Evolutionary conservation across 2,113 vertebrate species (phyloP).

Genomic region (Polypterus bichir): DNA sequence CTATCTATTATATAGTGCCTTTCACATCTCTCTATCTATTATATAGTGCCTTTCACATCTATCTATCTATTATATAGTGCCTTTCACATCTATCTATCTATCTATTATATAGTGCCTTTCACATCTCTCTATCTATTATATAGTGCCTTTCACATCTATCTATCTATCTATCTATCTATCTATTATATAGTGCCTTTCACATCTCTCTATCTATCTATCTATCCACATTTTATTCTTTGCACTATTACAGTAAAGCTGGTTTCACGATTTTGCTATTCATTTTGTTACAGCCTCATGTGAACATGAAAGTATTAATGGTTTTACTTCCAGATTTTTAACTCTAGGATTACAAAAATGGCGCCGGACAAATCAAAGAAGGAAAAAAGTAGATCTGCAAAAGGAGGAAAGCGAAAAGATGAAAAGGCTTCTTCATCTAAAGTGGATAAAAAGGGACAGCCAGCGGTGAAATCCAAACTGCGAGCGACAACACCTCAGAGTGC

Average conservation of each 20-base stretch:
- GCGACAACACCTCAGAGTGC: no score
- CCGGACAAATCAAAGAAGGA: conserved; percentile 27
- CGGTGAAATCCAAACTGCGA: no score
- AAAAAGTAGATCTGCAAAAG: conserved; percentile 6
- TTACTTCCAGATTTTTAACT: conserved; percentile 32
- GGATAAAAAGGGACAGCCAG: background rate
- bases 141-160: no score
- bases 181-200: no score
- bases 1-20: no score
- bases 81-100: no score
- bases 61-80: no score
- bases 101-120: no score
- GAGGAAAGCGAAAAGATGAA: conserved; percentile 11
- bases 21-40: no score
- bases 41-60: no score
- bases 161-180: conserved; percentile 11
- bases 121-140: no score
- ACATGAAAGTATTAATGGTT: conserved; percentile 24
- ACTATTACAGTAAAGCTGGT: conserved; percentile 8
- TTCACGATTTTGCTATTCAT: conserved; percentile 22
- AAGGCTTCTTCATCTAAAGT: background rate
- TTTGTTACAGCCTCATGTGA: conserved; percentile 24
- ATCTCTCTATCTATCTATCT: background rate
- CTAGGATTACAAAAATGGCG: conserved; percentile 27
- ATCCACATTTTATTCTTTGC: conserved; percentile 10